These are phyloP conservation scores for Chalcosyrphus nemorum DNA, from an alignment of 2,888 invertebrate genomes.

Conservation along the genomic window DNA sequence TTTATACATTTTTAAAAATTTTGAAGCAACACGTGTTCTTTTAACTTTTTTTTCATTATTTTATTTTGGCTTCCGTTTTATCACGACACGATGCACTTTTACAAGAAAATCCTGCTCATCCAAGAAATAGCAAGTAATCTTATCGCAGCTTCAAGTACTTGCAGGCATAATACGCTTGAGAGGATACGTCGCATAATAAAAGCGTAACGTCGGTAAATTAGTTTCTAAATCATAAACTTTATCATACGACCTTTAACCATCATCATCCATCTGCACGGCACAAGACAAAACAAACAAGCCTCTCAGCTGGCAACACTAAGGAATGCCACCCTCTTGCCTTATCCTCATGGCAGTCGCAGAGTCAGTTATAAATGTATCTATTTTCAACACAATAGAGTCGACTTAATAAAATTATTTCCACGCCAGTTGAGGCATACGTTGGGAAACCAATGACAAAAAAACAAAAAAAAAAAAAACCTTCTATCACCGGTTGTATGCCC, in stretches of 20 bases:
- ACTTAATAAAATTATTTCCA: constrained; percentile 65
- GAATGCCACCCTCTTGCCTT: neutral
- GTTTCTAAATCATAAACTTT: constrained; percentile 50
- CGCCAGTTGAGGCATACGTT: constrained; percentile 53
- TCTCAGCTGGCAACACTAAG: neutral
- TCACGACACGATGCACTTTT: neutral
- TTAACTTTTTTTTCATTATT: too few relatives aligned
- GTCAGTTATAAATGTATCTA: constrained; percentile 37
- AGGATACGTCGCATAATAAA: constrained; percentile 16
- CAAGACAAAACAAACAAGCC: constrained; percentile 21
- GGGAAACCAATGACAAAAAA: neutral
- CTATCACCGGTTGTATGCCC: neutral
- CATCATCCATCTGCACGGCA: constrained; percentile 15
- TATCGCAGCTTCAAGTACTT: neutral
- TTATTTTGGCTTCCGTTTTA: too few relatives aligned
- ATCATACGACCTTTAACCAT: constrained; percentile 23
- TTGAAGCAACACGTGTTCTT: too few relatives aligned
- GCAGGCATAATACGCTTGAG: constrained; percentile 31
- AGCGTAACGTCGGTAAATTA: neutral
- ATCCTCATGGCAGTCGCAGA: neutral
- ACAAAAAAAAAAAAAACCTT: neutral
- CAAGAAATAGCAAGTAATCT: neutral
- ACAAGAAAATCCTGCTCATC: neutral
- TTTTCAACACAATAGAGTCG: constrained; percentile 46
- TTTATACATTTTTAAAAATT: too few relatives aligned